These are phyloP conservation scores for Macrophya annulata DNA, from an alignment of 2,888 invertebrate genomes.

Conservation along the genomic window DNA sequence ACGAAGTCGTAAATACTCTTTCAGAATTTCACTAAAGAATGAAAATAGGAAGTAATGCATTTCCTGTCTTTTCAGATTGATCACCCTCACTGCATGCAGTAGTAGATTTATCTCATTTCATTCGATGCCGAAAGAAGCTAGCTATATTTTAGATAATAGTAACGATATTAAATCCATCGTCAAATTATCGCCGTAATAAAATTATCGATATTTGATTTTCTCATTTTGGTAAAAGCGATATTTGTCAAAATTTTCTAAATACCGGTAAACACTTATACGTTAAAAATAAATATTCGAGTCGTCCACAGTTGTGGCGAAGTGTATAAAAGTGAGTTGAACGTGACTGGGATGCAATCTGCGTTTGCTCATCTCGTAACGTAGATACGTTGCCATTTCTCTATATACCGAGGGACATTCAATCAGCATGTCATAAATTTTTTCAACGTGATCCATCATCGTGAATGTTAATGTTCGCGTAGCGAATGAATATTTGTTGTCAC, in stretches of 20 bases:
- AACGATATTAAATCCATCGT: neutral
- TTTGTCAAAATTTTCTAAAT: neutral
- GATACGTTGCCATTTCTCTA: neutral
- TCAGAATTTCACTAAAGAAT: neutral
- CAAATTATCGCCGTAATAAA: neutral
- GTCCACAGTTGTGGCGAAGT: neutral
- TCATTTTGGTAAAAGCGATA: neutral
- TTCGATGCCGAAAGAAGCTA: neutral
- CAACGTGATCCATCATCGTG: conserved; percentile 70
- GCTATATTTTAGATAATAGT: neutral
- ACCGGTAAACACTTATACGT: neutral
- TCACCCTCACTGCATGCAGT: neutral
- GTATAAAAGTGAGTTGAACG: conserved; percentile 60
- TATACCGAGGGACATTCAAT: conserved; percentile 66
- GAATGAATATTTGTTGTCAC: neutral
- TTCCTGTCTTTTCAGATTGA: neutral
- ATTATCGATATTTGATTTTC: neutral
- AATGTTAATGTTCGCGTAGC: conserved; percentile 66
- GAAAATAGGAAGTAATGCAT: conserved; percentile 8
- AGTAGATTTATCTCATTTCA: neutral
- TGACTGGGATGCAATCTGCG: conserved; percentile 62
- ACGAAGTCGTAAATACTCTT: neutral
- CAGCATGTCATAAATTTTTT: conserved; percentile 70
- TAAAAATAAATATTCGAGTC: neutral
- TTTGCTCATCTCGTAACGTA: conserved; percentile 59